phyloP scores from a whole-genome alignment of 2,888 invertebrate species.

The Morpho deidamia region DNA sequence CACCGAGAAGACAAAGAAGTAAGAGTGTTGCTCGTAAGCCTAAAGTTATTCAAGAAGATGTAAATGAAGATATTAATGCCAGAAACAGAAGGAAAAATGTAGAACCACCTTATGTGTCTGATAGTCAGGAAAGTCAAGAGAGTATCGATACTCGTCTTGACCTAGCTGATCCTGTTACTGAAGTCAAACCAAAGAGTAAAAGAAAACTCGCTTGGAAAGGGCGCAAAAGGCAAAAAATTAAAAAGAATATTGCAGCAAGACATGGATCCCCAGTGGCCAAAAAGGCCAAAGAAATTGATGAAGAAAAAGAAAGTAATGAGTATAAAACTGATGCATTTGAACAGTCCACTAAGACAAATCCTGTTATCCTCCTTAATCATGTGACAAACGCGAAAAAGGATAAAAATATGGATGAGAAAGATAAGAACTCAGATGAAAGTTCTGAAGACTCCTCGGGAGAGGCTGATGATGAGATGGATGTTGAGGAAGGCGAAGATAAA shows the following conservation, averaged over 20 bases:
- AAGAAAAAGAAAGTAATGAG: slow-evolving; percentile 34
- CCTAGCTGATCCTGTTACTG: slow-evolving; percentile 32
- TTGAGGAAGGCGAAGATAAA: slow-evolving; percentile 75
- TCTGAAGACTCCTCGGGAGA: slow-evolving; percentile 82
- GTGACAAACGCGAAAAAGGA: slow-evolving; percentile 38
- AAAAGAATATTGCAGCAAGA: slow-evolving; percentile 32
- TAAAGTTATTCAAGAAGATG: slow-evolving; percentile 43
- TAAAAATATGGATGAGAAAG: slow-evolving; percentile 45
- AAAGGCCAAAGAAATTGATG: slow-evolving; percentile 48
- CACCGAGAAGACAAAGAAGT: slow-evolving; percentile 53
- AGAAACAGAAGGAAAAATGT: slow-evolving; percentile 46
- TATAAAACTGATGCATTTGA: slow-evolving; percentile 52
- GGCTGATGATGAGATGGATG: slow-evolving; percentile 83
- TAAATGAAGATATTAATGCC: slow-evolving; percentile 31
- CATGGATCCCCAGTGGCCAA: slow-evolving; percentile 48
- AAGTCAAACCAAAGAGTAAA: slow-evolving; percentile 51
- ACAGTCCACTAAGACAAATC: slow-evolving; percentile 33
- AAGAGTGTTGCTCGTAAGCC: slow-evolving; percentile 59
- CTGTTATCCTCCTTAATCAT: slow-evolving; percentile 28
- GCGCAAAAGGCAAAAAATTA: slow-evolving; percentile 54
- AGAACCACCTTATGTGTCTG: slow-evolving; percentile 51
- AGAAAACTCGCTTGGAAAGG: slow-evolving; percentile 74
- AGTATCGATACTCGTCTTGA: slow-evolving; percentile 36
- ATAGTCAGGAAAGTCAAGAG: slow-evolving; percentile 68
- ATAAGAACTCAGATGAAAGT: slow-evolving; percentile 66